Base-by-base conservation (phyloP, 2,888 invertebrate genomes). In the Labia minor region DNA sequence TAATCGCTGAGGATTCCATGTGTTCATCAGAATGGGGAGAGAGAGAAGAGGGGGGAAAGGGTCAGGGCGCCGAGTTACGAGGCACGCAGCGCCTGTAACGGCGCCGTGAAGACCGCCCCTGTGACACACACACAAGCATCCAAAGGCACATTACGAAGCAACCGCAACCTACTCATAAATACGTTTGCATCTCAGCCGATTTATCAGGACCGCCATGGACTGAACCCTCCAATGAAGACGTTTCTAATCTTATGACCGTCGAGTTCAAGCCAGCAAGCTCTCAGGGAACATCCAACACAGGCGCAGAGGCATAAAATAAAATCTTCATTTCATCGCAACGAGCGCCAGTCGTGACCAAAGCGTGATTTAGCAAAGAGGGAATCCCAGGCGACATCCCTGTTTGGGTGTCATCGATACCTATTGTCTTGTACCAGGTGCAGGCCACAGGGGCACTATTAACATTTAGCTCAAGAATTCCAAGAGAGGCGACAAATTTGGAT, bases 51-150 rank as follows among this genome's bases (percentile, higher is more conserved):
- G 16, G 14, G 16, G 49, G 2, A 49, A 33, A 11, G 11, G 11
- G 11, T n/a, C 6, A 49, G 49, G 49, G 49, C 49, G 49, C 49
- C 49, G 49, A 49, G 49, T 49, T 49, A 49, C 49, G 49, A 49
- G 49, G 49, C 49, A 49, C 49, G 49, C 49, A 49, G 49, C 49
- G 49, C 49, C 49, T 49, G 49, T 49, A 49, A n/a, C 49, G 49
- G 49, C 49, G 49, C 49, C 49, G 49, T 49, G 2, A 4, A 2
- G 4, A 14, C 8, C 8, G n/a, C 49, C 4, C 49, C 16, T 14
- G 33, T 33, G 33, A 49, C 49, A 49, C 49, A 49, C 49, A 33
- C 33, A 33, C 33, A 33, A 6, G 14, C 49, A 49, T 14, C 3
- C 49, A 3, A 26, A 8, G 26, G 26, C 26, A 26, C 3, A 26